Evolutionary conservation across 2,888 invertebrate genomes (phyloP), one percentile per base, ranked within the genome.

Genomic region (Drosophila paranaensis): DNA sequence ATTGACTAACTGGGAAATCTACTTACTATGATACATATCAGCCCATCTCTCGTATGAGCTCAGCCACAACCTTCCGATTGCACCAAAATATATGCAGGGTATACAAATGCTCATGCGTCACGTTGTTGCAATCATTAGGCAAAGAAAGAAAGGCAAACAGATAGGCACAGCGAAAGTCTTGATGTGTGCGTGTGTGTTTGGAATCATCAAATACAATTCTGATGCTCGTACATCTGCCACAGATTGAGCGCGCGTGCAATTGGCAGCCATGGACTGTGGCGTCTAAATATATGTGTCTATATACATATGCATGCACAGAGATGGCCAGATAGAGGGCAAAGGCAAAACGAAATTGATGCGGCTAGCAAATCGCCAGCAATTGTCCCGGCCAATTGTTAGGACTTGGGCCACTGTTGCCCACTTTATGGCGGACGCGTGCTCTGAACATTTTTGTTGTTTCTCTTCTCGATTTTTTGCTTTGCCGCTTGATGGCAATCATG

Each of bases 81-180:
- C 6, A 6, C 20, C 3, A 11, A n/a, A 5, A 27, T 20, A 10
- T 20, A 5, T 43, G 53, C 46, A 61, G 81, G 66, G 82, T 64
- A 72, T 70, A 55, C 39, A 66, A 67, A 74, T 64, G 53, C 35
- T 30, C 72, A 71, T 74, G 72, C 86, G 81, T 77, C 86, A 87
- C 89, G 89, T 87, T 77, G 88, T 75, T 72, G 82, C 85, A 88
- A 88, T 86, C 85, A 87, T 83, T 88, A 78, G 79, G 71, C 57
- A 55, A 39, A 62, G 57, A 58, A 60, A 46, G 70, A 63, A 65
- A 61, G 25, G 35, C 57, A 71, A 42, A 53, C 58, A 61, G 67
- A 61, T 62, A 66, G 57, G 54, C 66, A 62, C 27, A 65, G 68
- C 42, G 48, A 64, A 77, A 62, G 39, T 53, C 69, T 65, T 45